Base-by-base conservation (phyloP, 1,140 invertebrate species). In the Drosophila chauvacae region DNA sequence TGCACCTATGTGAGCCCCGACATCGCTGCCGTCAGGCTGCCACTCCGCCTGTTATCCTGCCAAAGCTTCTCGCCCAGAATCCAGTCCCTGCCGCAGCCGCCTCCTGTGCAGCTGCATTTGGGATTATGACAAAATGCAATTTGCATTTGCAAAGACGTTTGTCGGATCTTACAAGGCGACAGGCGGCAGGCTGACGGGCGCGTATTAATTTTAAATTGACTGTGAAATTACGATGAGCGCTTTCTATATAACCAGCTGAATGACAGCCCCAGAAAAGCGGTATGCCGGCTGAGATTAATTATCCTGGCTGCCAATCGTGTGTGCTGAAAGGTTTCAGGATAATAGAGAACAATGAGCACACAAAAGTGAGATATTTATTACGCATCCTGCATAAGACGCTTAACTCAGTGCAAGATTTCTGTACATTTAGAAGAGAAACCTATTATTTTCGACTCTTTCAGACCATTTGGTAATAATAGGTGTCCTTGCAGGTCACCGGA, bases 41-140 rank as follows among this genome's bases (percentile, higher is more conserved):
- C 76, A 77, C 56, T 77, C 60, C 30, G 64, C 47, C 64, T 70
- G 63, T 74, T 69, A 68, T 69, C 56, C 80, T 81, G 79, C 42
- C 70, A 70, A 73, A 72, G 69, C 69, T 35, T 70, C 51, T 71
- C 39, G 33, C 62, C 56, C 68, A 45, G 41, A 37, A 18, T 30
- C 26, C 59, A 47, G 57, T 42, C 30, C 28, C 41, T 62, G 33
- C 18, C 41, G 16, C 45, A 26, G 23, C 18, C 41, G 16, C 16
- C 55, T 51, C 35, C 65, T 41, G 35, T 56, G 28, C 41, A 57
- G 74, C 74, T 75, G 72, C 85, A 82, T 79, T 90, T 85, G 86
- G 85, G 81, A 90, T 90, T 90, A 90, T 85, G 81, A 88, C 85
- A 85, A 90, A 90, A 90, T 85, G 85, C 85, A 90, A 90, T 90